phyloP scores from a whole-genome alignment of 2,797 vertebrate genomes.

The Tangara arthus region DNA sequence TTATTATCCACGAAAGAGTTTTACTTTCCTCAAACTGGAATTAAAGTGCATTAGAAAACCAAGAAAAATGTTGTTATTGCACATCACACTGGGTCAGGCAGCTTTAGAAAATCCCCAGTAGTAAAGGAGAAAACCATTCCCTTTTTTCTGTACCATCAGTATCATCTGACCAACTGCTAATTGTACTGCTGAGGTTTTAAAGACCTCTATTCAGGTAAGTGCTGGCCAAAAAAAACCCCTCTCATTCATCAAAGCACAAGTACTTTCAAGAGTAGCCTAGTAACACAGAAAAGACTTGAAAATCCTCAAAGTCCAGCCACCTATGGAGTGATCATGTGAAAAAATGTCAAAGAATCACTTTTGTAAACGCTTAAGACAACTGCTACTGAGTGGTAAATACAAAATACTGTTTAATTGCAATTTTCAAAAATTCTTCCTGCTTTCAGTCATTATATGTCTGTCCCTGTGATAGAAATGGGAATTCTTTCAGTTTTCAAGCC shows the following conservation, averaged over 20 bases:
- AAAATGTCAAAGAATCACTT: constrained; percentile 71
- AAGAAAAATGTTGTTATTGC: constrained; percentile 53
- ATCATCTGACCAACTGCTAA: constrained; percentile 53
- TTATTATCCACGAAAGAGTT: constrained; percentile 11
- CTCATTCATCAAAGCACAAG: constrained; percentile 60
- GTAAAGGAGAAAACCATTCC: constrained; percentile 20
- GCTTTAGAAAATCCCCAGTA: constrained; percentile 49
- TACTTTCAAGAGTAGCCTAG: constrained; percentile 69
- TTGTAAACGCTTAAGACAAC: constrained; percentile 71
- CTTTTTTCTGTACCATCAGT: constrained; percentile 38
- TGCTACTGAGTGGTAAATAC: constrained; percentile 66
- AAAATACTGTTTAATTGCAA: constrained; percentile 77
- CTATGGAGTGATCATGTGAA: constrained; percentile 65
- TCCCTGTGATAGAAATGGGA: constrained; percentile 69
- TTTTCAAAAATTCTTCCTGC: constrained; percentile 73
- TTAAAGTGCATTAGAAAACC: constrained; percentile 40
- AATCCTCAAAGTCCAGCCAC: constrained; percentile 74
- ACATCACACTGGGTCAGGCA: constrained; percentile 16
- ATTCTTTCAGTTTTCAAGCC: constrained; percentile 74
- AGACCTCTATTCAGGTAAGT: constrained; percentile 60
- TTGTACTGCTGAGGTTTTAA: constrained; percentile 52
- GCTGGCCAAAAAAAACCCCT: neutral
- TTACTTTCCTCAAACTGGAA: constrained; percentile 48
- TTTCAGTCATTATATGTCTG: constrained; percentile 77
- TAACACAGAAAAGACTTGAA: constrained; percentile 74